Evolutionary conservation across 2,888 invertebrate genomes (phyloP), one percentile per base, ranked within the genome.

Genomic region (Tiliacea citrago): DNA sequence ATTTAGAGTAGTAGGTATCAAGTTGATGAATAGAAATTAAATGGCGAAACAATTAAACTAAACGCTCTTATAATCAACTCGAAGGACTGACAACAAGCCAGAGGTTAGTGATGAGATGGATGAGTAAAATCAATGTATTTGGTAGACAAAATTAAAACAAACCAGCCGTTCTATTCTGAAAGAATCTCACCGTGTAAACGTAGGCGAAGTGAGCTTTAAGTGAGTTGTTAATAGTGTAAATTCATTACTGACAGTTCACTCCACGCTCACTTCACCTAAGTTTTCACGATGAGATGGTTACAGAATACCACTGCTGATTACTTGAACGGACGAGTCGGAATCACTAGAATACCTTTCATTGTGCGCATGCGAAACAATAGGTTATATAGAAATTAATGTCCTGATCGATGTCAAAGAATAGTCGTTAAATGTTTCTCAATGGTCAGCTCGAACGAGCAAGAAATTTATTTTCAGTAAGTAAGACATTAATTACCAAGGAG

Each of bases 301-400:
- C n/a, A n/a, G n/a, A n/a, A n/a, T n/a, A n/a, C n/a, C n/a, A n/a
- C n/a, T n/a, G n/a, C n/a, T 18, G 21, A 65, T 70, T 45, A 68
- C 57, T 47, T 74, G 21, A 65, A 65, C 53, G 69, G 62, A 68
- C 24, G 65, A 65, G 63, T 73, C 67, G 69, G 63, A 68, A 82
- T 86, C 79, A 84, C 82, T 85, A 83, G 87, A 88, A 92, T 91
- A 87, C 87, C 89, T 85, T 82, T 85, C 91, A 92, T 92, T 91
- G 90, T 90, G 82, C 81, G 73, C 75, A 75, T 78, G 79, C 77
- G 87, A 90, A 84, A 94, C 94, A 94, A 94, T 94, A 92, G 94
- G 90, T 84, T 88, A 92, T 94, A 91, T 90, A 91, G 89, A 92
- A 89, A 92, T 92, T 90, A 89, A 92, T 91, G 91, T 88, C 84